phyloP scores from a whole-genome alignment of 2,113 vertebrate genomes.

The Cochlearius cochlearius region DNA sequence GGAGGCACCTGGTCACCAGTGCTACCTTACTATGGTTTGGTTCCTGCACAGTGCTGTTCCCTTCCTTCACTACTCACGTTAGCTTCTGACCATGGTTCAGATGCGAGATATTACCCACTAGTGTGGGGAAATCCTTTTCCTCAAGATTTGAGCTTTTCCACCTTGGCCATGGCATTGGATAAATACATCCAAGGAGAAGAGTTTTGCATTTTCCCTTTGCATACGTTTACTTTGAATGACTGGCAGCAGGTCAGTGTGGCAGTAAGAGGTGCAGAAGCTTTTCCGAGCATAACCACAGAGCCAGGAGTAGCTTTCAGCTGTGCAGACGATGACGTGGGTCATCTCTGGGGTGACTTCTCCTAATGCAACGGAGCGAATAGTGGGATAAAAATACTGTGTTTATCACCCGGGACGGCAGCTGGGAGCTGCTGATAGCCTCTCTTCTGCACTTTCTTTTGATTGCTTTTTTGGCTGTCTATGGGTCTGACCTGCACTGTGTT shows the following conservation, averaged over 20 bases:
- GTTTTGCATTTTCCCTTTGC: not conserved
- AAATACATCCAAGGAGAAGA: not conserved
- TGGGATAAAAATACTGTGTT: not conserved
- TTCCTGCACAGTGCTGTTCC: not conserved
- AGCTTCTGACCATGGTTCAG: not conserved
- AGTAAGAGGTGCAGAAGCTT: not conserved
- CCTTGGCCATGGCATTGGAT: not conserved
- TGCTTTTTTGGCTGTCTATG: not conserved
- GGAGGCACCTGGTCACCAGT: not conserved
- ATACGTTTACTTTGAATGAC: not conserved
- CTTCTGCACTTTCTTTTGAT: not conserved
- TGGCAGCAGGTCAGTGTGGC: not conserved
- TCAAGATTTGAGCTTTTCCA: not conserved
- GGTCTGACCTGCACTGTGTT: fast-evolving
- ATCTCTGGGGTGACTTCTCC: not conserved
- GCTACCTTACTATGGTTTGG: not conserved
- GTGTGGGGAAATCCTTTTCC: not conserved
- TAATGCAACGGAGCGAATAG: not conserved
- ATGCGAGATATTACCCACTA: not conserved
- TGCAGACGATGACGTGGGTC: fast-evolving
- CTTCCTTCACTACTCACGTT: not conserved
- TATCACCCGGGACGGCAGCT: not conserved
- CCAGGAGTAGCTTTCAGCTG: not conserved
- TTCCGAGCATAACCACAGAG: not conserved
- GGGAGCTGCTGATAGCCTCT: not conserved